Evolutionary conservation across 2,113 vertebrate genomes (phyloP).

Genomic region (Seriola aureovittata): DNA sequence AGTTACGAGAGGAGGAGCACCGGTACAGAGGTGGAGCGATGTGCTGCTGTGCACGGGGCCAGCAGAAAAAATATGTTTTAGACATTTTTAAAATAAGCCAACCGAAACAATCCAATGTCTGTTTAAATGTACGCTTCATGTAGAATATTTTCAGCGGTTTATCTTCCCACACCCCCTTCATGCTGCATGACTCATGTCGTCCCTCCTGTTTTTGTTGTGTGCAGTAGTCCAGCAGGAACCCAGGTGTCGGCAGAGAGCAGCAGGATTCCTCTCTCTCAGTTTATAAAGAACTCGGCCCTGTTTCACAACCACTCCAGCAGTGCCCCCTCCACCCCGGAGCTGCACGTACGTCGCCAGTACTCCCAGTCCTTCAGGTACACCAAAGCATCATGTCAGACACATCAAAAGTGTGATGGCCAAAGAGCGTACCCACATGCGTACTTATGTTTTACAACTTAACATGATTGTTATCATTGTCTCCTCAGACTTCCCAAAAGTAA

Average conservation of each 20-base stretch:
- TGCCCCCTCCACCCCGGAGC: slow-evolving; percentile 88
- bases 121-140: too few species aligned
- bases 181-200: background rate
- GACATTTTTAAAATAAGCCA: too few species aligned
- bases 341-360: slow-evolving; percentile 85
- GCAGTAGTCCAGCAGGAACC: slow-evolving; percentile 84
- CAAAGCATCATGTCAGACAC: background rate
- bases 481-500: slow-evolving; percentile 84
- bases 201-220: slow-evolving; percentile 13
- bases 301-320: slow-evolving; percentile 84
- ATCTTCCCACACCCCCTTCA: too few species aligned
- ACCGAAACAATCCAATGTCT: too few species aligned
- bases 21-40: too few species aligned
- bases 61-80: too few species aligned
- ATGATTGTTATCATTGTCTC: slow-evolving; percentile 1
- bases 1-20: too few species aligned
- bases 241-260: slow-evolving; percentile 66
- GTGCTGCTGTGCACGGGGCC: too few species aligned
- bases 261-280: slow-evolving; percentile 77
- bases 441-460: background rate
- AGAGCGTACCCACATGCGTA: background rate
- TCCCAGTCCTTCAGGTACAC: slow-evolving; percentile 88
- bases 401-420: background rate
- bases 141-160: too few species aligned
- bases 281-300: slow-evolving; percentile 77